Percentiles rank a stretch among this genome's conserved stretches.
Evolutionary conservation across 2,797 vertebrate genomes (phyloP).

Genomic region (Pangasius djambal): DNA sequence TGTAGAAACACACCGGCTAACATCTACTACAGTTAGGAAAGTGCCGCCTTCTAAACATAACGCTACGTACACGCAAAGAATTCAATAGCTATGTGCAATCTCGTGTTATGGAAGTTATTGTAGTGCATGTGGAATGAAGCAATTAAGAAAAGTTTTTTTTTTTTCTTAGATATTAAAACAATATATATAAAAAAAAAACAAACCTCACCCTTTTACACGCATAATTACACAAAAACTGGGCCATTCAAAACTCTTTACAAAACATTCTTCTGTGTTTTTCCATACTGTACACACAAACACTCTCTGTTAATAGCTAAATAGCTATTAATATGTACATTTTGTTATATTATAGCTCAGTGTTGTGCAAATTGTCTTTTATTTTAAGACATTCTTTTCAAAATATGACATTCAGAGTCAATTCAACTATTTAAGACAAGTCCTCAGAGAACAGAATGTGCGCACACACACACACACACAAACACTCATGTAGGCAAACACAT

Average conservation of each 20-base stretch:
- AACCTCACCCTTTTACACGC: not conserved
- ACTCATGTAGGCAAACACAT: not conserved
- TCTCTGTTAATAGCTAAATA: constrained; percentile 53
- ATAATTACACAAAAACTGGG: not conserved
- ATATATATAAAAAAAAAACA: not conserved
- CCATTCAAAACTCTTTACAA: constrained; percentile 27
- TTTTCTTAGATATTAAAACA: constrained; percentile 20
- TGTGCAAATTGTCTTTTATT: constrained; percentile 72
- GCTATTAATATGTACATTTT: constrained; percentile 59
- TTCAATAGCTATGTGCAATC: constrained; percentile 37
- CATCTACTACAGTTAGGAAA: constrained; percentile 9
- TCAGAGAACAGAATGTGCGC: constrained; percentile 31
- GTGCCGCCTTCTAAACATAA: not conserved
- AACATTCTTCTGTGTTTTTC: constrained; percentile 40
- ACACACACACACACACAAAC: constrained; percentile 2
- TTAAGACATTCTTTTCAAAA: constrained; percentile 72
- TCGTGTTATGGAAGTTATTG: constrained; percentile 15
- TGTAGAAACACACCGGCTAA: constrained; percentile 2
- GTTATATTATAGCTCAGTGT: constrained; percentile 55
- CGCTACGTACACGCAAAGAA: not conserved
- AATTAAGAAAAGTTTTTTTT: not conserved
- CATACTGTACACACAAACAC: constrained; percentile 46
- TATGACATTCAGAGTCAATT: constrained; percentile 69
- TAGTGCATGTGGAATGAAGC: constrained; percentile 37
- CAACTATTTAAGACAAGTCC: constrained; percentile 14